These are phyloP conservation scores for Gnathonemus longibarbis DNA, from an alignment of 2,113 vertebrate species.

Conservation along the genomic window DNA sequence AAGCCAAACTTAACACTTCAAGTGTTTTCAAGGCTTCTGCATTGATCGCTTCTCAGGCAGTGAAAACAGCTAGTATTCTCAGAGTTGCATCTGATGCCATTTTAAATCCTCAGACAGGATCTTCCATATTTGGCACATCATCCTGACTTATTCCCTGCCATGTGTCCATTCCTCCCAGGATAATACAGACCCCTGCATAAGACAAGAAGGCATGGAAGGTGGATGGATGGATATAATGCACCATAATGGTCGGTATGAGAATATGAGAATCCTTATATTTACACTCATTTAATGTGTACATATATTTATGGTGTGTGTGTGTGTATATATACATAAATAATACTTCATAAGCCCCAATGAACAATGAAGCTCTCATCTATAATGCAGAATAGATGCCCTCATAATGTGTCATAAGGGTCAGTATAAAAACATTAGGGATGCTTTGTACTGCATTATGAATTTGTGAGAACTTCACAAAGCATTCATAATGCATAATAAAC, in stretches of 20 bases:
- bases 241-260: too few species aligned
- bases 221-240: not conserved
- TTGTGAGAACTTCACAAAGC: not conserved
- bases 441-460: not conserved
- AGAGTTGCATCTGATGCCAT: not conserved
- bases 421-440: not conserved
- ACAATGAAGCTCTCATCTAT: not conserved
- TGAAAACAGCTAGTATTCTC: not conserved
- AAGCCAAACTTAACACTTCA: constrained; percentile 3
- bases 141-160: not conserved
- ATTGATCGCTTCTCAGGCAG: not conserved
- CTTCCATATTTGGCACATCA: not conserved
- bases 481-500: not conserved
- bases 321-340: not conserved
- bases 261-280: not conserved
- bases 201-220: not conserved
- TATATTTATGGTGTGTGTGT: too few species aligned
- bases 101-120: not conserved
- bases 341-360: not conserved
- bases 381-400: not conserved
- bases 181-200: not conserved
- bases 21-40: not conserved
- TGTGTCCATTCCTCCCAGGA: not conserved
- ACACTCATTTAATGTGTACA: not conserved
- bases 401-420: not conserved